A percentile compares a stretch with the other conserved stretches of the same genome.
These are phyloP conservation scores for Neomorphus geoffroyi DNA, from an alignment of 2,797 vertebrate genomes.

Conservation along the genomic window DNA sequence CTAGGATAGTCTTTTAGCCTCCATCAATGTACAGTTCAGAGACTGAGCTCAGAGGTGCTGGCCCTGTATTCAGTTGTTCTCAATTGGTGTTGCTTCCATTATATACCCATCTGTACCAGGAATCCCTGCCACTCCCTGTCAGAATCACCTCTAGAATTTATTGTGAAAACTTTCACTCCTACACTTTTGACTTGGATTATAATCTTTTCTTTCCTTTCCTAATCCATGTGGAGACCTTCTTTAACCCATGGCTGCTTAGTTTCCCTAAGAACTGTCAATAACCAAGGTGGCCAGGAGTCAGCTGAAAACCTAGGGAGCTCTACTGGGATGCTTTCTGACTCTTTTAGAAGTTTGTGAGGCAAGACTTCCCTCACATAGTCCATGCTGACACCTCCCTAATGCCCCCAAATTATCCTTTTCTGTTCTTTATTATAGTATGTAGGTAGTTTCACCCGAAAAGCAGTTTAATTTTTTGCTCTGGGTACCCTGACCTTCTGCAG, in stretches of 20 bases:
- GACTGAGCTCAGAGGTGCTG: background rate
- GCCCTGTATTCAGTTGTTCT: background rate
- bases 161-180: background rate
- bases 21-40: background rate
- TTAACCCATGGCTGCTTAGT: background rate
- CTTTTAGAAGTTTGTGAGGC: background rate
- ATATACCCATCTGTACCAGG: background rate
- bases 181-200: background rate
- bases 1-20: background rate
- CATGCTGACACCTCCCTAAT: background rate
- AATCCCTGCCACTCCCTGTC: background rate
- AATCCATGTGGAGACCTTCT: background rate
- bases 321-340: background rate
- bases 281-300: fast-evolving
- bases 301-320: background rate
- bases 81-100: background rate
- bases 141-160: background rate
- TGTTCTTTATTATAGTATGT: background rate
- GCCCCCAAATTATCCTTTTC: background rate
- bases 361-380: background rate
- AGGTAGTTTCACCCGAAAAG: background rate
- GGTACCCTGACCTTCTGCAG: background rate
- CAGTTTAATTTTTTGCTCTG: background rate
- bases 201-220: fast-evolving
- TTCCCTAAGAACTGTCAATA: background rate